These are phyloP conservation scores for Dendrocopos noguchii DNA, from an alignment of 2,113 vertebrate genomes.

Conservation along the genomic window DNA sequence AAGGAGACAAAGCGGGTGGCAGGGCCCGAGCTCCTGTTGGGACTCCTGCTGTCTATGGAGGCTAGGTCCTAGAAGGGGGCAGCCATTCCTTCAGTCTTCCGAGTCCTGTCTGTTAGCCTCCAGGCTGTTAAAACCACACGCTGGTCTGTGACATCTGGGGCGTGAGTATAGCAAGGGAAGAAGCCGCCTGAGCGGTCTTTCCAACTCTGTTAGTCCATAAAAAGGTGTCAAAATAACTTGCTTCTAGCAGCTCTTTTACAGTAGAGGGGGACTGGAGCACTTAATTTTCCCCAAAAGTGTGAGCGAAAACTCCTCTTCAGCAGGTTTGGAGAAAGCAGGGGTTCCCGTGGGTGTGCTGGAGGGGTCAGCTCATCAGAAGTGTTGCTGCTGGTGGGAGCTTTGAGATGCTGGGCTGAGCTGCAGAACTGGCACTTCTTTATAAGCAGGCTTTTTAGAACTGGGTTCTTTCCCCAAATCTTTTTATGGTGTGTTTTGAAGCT, in stretches of 20 bases:
- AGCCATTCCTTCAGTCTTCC: rapidly evolving
- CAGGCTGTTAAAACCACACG: rapidly evolving
- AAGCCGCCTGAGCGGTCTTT: neutral
- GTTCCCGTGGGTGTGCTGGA: neutral
- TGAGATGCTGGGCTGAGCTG: neutral
- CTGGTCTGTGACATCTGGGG: neutral
- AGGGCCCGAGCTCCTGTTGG: neutral
- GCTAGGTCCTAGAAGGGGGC: rapidly evolving
- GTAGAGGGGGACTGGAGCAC: rapidly evolving
- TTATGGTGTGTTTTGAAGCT: neutral
- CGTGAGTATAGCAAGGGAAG: rapidly evolving
- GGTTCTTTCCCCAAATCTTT: neutral
- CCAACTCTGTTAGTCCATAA: neutral
- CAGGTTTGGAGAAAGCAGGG: neutral
- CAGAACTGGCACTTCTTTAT: neutral
- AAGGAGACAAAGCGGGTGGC: rapidly evolving
- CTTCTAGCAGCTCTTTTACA: neutral
- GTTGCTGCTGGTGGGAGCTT: neutral
- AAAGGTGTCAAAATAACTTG: neutral
- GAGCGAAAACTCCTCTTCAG: neutral
- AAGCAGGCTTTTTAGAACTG: rapidly evolving
- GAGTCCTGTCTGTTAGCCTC: rapidly evolving
- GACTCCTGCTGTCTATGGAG: rapidly evolving
- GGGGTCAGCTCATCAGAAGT: rapidly evolving
- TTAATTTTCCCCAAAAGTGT: neutral